Percentiles rank a stretch among this genome's conserved stretches.
These are phyloP conservation scores for Plutomurus gul DNA, from an alignment of 1,140 invertebrate genomes.

Conservation along the genomic window DNA sequence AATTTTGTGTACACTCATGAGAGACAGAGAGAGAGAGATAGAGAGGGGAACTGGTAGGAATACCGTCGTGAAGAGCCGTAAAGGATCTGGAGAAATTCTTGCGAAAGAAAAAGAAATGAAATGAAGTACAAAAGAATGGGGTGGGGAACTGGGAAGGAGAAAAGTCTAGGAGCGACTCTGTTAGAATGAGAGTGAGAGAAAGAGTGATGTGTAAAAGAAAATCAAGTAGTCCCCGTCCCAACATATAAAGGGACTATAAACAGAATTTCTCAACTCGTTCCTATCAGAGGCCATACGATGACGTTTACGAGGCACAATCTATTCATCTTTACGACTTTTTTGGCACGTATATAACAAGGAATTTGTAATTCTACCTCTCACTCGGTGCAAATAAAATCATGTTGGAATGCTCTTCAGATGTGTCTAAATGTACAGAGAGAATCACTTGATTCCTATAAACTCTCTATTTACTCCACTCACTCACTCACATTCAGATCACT, in stretches of 20 bases:
- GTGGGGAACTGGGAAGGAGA: background rate
- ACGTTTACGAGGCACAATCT: slow-evolving; percentile 16
- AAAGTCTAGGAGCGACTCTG: no score
- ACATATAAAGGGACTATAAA: slow-evolving; percentile 18
- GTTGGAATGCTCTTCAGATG: slow-evolving; percentile 12
- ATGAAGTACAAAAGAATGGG: slow-evolving; percentile 6
- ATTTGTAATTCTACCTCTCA: slow-evolving; percentile 27
- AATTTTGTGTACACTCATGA: background rate
- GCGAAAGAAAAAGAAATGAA: slow-evolving; percentile 10
- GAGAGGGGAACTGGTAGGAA: background rate
- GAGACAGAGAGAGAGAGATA: background rate
- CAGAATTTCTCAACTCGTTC: slow-evolving; percentile 3
- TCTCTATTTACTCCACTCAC: background rate
- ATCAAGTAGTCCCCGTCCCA: background rate
- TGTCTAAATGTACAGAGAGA: slow-evolving; percentile 24
- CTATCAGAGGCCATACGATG: background rate
- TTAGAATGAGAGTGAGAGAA: background rate
- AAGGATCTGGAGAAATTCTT: background rate
- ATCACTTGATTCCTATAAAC: slow-evolving; percentile 29
- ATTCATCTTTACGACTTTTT: slow-evolving; percentile 29
- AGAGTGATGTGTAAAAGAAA: background rate
- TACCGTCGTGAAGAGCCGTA: background rate
- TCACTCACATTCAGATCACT: background rate
- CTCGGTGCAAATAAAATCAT: slow-evolving; percentile 4
- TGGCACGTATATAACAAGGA: slow-evolving; percentile 26